Evolutionary conservation across 1,140 invertebrate genomes (phyloP), one percentile per base, ranked within the genome.

Genomic region (Centruroides sculpturatus): DNA sequence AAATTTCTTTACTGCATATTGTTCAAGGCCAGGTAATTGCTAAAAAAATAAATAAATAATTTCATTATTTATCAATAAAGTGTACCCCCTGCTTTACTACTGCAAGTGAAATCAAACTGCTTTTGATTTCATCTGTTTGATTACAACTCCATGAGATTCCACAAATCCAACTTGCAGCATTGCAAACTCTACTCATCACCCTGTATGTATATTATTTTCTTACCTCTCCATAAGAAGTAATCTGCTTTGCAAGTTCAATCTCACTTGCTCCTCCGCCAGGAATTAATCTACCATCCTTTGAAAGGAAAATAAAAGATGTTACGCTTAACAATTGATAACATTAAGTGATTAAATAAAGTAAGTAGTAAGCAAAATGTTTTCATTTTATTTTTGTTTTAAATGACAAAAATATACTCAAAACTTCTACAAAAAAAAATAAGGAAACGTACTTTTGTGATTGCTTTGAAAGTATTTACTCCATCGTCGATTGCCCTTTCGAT

Each of bases 391-490:
- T 23, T 23, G 23, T 23, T 23, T 23, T 23, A 23, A 23, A 23
- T 23, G 23, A 23, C 23, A 23, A 23, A 23, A 23, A 23, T 23
- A 23, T 23, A 23, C 23, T 23, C 23, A 2, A 23, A 23, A 23
- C 23, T 0, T 23, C 23, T 23, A 23, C 23, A 23, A 23, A 23
- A 23, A n/a, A 1, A 23, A 23, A 23, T 2, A 23, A 23, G 23
- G 2, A 23, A 23, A 23, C 2, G 23, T 53, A 81, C 79, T 70
- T 78, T 79, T 35, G 85, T 82, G 41, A 94, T 74, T 53, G 84
- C 86, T 74, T 99, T 99, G 75, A 93, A 99, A 34, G 92, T 97
- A 71, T 99, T 99, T 4, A 99, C 91, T 66, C 92, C 97, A 80
- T 99, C 97, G 76, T 99, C 93, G 68, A 99, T 84, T 47, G 95